Evolutionary conservation across 92 coral and sea anemone genomes (phyloP).

Genomic region (Zoanthus solanderi): DNA sequence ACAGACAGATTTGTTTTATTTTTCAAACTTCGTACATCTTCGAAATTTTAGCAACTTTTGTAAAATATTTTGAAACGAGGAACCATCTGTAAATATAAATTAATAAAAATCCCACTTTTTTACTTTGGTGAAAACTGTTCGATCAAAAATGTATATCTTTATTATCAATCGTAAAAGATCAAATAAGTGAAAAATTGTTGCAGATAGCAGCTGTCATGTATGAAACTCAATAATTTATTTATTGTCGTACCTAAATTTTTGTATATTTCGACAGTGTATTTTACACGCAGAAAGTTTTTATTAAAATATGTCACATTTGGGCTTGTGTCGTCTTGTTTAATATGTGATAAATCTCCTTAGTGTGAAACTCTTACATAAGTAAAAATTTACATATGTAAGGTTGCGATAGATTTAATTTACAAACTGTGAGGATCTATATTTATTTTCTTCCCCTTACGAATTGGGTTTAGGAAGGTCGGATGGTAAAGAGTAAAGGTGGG

Average conservation of each 20-base stretch:
- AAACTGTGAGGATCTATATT: too few relatives aligned
- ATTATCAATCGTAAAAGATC: neutral
- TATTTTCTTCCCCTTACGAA: too few relatives aligned
- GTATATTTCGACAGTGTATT: slow-evolving; percentile 21
- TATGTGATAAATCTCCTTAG: too few relatives aligned
- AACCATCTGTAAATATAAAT: neutral
- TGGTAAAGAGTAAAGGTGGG: too few relatives aligned
- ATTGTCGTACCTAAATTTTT: slow-evolving; percentile 15
- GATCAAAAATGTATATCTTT: neutral
- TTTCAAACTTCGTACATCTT: neutral
- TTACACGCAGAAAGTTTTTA: slow-evolving; percentile 13
- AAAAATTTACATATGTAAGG: too few relatives aligned
- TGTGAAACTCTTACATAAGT: too few relatives aligned
- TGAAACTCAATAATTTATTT: neutral
- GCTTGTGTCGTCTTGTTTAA: too few relatives aligned
- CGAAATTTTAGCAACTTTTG: neutral
- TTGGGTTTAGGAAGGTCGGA: too few relatives aligned
- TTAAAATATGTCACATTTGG: slow-evolving; percentile 1
- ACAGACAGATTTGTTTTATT: neutral
- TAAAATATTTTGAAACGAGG: neutral
- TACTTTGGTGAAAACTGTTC: neutral
- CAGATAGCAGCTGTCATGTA: neutral
- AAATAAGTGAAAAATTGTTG: neutral
- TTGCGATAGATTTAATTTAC: too few relatives aligned
- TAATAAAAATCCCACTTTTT: neutral